These are phyloP conservation scores for Tragelaphus scriptus DNA, from an alignment of 2,113 vertebrate species.

Conservation along the genomic window DNA sequence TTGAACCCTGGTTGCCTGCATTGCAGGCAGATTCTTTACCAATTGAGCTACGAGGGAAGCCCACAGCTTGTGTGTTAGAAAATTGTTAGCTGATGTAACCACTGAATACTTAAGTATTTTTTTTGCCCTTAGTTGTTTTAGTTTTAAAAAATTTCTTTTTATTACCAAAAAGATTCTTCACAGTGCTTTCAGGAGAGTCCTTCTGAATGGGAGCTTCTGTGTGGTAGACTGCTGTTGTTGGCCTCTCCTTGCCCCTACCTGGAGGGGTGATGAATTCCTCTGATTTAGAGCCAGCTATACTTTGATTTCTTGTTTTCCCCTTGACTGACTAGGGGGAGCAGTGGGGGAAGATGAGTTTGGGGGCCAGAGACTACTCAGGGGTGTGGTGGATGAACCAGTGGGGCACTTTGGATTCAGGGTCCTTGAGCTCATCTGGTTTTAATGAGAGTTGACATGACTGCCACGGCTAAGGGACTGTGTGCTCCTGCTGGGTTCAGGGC, in stretches of 20 bases:
- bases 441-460: not conserved
- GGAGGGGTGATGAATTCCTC: not conserved
- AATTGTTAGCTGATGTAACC: not conserved
- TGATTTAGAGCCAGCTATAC: not conserved
- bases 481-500: not conserved
- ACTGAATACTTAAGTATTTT: constrained; percentile 23
- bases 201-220: not conserved
- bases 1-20: accelerated
- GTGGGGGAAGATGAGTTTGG: not conserved
- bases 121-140: constrained; percentile 10
- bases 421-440: not conserved
- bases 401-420: not conserved
- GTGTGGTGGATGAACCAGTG: not conserved
- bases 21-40: not conserved
- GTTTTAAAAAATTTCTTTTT: not conserved
- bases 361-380: not conserved
- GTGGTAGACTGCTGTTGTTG: not conserved
- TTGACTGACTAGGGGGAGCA: not conserved
- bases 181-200: not conserved
- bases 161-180: not conserved
- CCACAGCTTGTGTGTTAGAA: not conserved
- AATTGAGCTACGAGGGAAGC: not conserved
- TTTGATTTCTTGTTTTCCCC: not conserved
- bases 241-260: not conserved
- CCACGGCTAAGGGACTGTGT: not conserved